Evolutionary conservation across 1,140 invertebrate species (phyloP), one percentile per base, ranked within the genome.

Genomic region (Augochlora pura): DNA sequence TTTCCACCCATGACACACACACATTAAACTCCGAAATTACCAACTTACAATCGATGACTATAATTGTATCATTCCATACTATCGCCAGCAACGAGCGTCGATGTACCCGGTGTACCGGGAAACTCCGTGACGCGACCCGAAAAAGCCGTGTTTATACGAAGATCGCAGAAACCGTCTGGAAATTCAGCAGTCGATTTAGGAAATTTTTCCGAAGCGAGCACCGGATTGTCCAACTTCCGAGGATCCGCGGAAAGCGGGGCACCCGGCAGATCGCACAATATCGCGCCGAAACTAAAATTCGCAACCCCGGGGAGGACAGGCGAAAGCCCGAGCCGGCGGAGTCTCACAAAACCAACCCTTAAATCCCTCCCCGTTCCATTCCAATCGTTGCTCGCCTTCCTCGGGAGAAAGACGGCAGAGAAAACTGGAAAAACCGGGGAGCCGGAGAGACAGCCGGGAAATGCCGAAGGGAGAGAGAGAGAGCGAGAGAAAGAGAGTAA

Each of bases 311-410:
- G 25, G 49, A 63, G 42, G 62, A 72, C 62, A 8, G 57, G 68
- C 32, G 1, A 21, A 5, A 69, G 52, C 16, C 18, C 6, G 16
- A 39, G 68, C 38, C 46, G 25, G 10, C n/a, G 38, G 49, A 46
- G 54, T 42, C 27, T 49, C 54, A 39, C 64, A 25, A 62, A 77
- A 71, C 27, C 59, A 57, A 72, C 59, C 69, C 62, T 72, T 73
- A 78, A 77, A 77, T 60, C 65, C 39, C 39, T 38, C 39, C 25
- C 16, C 52, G 39, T 69, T 27, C 68, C 70, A 23, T 73, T 73
- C 70, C 77, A 79, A 79, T 79, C 63, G 63, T 66, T 57, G 63
- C 60, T 39, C 73, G 72, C 12, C 77, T 54, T 59, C 62, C 38
- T 38, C 62, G 23, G 38, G 38, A 46, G 62, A 71, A 78, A 72